Percentiles rank a stretch among this genome's conserved stretches.
Evolutionary conservation across 2,113 vertebrate genomes (phyloP).

Genomic region (Accipiter virgatus): DNA sequence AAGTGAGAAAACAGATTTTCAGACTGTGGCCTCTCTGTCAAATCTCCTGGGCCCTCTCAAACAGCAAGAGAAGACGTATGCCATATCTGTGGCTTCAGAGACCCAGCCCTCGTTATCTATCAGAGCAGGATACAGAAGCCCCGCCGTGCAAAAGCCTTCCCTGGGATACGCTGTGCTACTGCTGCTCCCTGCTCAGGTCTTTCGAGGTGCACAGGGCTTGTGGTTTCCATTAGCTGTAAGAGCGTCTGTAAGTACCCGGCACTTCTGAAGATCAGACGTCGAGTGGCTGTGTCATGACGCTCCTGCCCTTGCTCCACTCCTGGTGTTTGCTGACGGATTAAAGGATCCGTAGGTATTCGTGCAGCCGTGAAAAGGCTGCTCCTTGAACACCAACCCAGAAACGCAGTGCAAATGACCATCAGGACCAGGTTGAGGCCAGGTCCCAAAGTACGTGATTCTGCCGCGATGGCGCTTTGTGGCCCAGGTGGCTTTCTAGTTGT

Average conservation of each 20-base stretch:
- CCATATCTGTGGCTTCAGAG: neutral
- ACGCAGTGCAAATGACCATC: neutral
- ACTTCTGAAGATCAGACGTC: neutral
- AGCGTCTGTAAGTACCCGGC: neutral
- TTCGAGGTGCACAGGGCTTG: neutral
- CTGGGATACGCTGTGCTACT: neutral
- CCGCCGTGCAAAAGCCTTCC: neutral
- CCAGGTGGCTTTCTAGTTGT: neutral
- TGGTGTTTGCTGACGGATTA: neutral
- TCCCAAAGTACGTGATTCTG: neutral
- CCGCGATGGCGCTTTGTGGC: neutral
- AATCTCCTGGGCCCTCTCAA: neutral
- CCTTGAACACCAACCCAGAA: neutral
- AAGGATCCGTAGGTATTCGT: neutral
- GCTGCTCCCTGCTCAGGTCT: neutral
- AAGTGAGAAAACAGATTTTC: neutral
- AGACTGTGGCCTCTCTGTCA: neutral
- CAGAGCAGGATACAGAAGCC: neutral
- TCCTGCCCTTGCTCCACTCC: neutral
- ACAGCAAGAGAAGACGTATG: neutral
- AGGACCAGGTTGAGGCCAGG: neutral
- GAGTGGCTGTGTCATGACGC: neutral
- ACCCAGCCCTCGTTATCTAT: neutral
- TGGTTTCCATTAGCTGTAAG: neutral
- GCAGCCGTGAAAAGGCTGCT: neutral